phyloP scores from a whole-genome alignment of 2,113 vertebrate genomes.

The Prinia subflava region DNA sequence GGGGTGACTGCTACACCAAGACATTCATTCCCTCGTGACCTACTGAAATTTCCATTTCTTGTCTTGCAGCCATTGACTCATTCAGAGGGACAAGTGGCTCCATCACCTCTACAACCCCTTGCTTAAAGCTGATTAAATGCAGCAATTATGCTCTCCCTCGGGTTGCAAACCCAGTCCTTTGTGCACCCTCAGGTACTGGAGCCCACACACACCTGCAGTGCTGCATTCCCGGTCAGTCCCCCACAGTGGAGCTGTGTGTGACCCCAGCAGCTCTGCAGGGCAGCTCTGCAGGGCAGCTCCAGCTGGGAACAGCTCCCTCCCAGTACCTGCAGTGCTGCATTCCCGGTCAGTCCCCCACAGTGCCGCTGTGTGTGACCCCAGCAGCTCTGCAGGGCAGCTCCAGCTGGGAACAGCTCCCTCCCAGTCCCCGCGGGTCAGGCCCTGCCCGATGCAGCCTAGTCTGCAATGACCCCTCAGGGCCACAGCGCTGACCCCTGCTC shows the following conservation, averaged over 20 bases:
- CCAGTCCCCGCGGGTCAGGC: neutral
- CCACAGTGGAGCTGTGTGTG: fast-evolving
- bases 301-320: neutral
- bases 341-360: no score
- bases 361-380: fast-evolving
- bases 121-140: neutral
- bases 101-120: neutral
- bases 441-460: neutral
- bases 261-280: neutral
- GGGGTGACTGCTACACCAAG: neutral
- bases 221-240: no score
- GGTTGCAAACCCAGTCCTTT: neutral
- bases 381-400: neutral
- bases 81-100: neutral
- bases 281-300: neutral
- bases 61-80: neutral
- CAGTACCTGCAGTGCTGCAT: neutral
- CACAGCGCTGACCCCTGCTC: neutral
- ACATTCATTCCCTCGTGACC: neutral
- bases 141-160: neutral
- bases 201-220: fast-evolving
- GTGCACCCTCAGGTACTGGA: neutral
- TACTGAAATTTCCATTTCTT: neutral
- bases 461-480: fast-evolving
- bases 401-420: neutral